Conservation (phyloP, 2,888 invertebrate species). For the Philonicus albiceps region DNA sequence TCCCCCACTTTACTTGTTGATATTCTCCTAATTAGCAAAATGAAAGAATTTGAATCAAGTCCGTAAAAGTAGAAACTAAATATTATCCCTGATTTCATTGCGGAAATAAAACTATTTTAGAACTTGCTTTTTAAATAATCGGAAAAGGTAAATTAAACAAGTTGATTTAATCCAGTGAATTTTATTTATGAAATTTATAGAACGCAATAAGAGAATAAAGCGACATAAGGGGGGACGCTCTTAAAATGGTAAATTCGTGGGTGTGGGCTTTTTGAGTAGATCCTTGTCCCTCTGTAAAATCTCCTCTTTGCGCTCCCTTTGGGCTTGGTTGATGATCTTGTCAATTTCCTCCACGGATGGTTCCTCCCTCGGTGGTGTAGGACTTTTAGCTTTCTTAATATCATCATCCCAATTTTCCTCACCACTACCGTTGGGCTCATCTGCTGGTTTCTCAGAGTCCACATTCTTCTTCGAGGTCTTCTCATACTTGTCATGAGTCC, state of each 20-base stretch:
- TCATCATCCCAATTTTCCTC: constrained; percentile 58
- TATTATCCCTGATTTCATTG: no score
- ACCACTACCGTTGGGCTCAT: constrained; percentile 65
- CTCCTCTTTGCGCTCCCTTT: constrained; percentile 68
- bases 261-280: constrained; percentile 59
- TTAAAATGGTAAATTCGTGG: constrained; percentile 47
- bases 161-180: background rate
- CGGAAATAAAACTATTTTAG: no score
- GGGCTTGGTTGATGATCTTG: constrained; percentile 67
- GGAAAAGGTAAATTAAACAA: background rate
- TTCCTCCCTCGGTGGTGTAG: constrained; percentile 58
- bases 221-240: background rate
- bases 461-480: constrained; percentile 63
- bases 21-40: no score
- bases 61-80: no score
- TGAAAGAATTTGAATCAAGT: no score
- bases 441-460: background rate
- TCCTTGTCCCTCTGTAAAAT: constrained; percentile 67
- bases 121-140: no score
- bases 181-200: background rate
- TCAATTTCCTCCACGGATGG: constrained; percentile 67
- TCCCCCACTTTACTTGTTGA: no score
- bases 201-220: background rate
- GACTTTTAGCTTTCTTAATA: constrained; percentile 59
- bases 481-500: constrained; percentile 65